Evolutionary conservation across 2,888 invertebrate genomes (phyloP), one percentile per base, ranked within the genome.

Genomic region (Anoncus sp.): DNA sequence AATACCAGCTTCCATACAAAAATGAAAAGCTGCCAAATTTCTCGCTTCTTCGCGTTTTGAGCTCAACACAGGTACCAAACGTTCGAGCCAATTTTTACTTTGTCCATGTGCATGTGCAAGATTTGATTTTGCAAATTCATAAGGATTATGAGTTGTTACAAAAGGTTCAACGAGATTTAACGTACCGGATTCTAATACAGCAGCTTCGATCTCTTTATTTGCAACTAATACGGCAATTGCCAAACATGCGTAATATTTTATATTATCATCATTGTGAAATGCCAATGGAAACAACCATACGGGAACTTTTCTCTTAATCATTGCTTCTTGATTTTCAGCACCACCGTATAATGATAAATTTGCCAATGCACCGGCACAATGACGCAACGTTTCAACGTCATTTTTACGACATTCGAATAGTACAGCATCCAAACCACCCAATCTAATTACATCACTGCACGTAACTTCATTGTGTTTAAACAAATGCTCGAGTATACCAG

Each of bases 1-100:
- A 70, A 99, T 99, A 43, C 98, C 98, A 12, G 99, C 99, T 92
- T 99, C 99, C 98, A 99, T 98, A 89, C 98, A 98, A 91, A 99
- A 97, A 90, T 99, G 99, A 91, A 99, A 99, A 40, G 99, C 98
- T 3, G 99, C 99, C 85, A 99, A 92, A 90, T 98, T 98, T 86
- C 98, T 94, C 0, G 99, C 99, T 92, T 99, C 99, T 89, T 98
- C 98, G 78, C 98, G 93, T 89, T 98, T 97, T 47, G 98, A 98
- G 89, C 96, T 97, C 69, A 99, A 92, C 12, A 99, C 97, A 0
- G 99, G 98, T 4, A 99, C 97, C 82, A 99, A 93, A 85, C 97
- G 94, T 91, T 97, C 95, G 69, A 99, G 92, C 99, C 99, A 99
- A 86, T 97, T 97, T 89, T 97, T 97, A 88, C 98, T 98, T 91